Percentiles rank a stretch among this genome's conserved stretches.
These are phyloP conservation scores for Anseranas semipalmata DNA, from an alignment of 2,113 vertebrate genomes.

Conservation along the genomic window DNA sequence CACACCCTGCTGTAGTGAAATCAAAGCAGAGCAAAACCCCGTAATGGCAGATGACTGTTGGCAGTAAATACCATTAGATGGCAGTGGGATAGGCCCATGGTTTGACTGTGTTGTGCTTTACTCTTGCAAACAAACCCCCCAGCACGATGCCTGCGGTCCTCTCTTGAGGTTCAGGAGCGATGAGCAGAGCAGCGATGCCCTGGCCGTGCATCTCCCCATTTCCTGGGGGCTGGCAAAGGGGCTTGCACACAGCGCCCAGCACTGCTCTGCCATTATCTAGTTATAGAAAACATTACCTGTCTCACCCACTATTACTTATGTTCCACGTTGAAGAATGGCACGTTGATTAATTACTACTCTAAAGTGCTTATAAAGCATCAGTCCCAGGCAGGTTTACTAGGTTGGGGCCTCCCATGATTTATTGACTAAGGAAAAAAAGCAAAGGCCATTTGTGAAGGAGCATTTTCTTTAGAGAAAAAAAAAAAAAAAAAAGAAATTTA, in stretches of 20 bases:
- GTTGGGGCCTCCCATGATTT: conserved; percentile 61
- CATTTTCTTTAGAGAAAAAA: background rate
- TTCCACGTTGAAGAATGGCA: conserved; percentile 7
- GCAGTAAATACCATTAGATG: background rate
- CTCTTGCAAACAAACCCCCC: background rate
- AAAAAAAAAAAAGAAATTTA: background rate
- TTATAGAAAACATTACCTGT: conserved; percentile 9
- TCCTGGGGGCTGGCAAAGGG: background rate
- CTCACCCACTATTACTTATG: background rate
- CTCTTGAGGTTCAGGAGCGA: background rate
- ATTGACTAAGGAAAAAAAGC: conserved; percentile 29
- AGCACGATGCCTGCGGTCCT: background rate
- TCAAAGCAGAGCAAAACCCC: background rate
- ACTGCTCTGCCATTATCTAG: background rate
- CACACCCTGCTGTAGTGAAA: background rate
- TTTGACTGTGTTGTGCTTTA: fast-evolving
- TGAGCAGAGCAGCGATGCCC: background rate
- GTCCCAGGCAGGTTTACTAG: conserved; percentile 60
- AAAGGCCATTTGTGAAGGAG: conserved; percentile 45
- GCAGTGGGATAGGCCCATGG: background rate
- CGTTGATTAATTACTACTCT: conserved; percentile 55
- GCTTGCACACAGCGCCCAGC: background rate
- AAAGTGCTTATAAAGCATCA: conserved; percentile 67
- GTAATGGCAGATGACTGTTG: fast-evolving
- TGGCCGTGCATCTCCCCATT: background rate